These are phyloP conservation scores for Globia sparganii DNA, from an alignment of 2,888 invertebrate species.

Conservation along the genomic window DNA sequence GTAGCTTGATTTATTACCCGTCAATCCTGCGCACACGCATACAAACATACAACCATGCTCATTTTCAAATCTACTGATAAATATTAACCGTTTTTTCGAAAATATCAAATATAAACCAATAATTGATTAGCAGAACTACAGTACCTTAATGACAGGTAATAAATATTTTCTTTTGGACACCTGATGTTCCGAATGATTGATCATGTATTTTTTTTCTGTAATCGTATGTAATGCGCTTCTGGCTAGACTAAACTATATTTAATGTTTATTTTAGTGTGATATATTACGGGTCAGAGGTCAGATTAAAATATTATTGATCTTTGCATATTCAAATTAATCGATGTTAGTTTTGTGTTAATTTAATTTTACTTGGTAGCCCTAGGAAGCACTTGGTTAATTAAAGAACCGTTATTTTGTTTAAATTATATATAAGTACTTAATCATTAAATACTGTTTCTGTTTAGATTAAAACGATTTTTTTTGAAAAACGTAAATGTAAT, in stretches of 20 bases:
- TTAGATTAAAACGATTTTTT: neutral
- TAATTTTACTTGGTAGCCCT: constrained; percentile 27
- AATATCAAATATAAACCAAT: constrained; percentile 69
- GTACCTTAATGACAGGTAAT: constrained; percentile 81
- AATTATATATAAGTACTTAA: neutral
- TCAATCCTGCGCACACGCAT: constrained; percentile 61
- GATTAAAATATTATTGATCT: constrained; percentile 51
- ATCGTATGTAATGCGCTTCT: constrained; percentile 61
- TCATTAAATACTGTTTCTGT: neutral
- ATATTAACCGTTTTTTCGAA: constrained; percentile 67
- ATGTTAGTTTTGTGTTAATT: constrained; percentile 38
- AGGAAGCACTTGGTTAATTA: constrained; percentile 3
- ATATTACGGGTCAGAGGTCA: constrained; percentile 43
- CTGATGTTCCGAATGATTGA: constrained; percentile 70
- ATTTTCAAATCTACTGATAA: constrained; percentile 72
- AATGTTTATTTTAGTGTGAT: constrained; percentile 57
- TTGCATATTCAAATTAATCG: constrained; percentile 48
- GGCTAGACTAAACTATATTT: constrained; percentile 57
- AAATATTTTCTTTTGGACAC: constrained; percentile 76
- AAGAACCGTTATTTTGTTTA: neutral
- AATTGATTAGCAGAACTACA: constrained; percentile 82
- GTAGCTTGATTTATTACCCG: constrained; percentile 83
- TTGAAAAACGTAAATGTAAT: neutral
- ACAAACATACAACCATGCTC: constrained; percentile 56
- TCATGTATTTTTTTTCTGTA: constrained; percentile 70